These are phyloP conservation scores for Rhipidura dahli DNA, from an alignment of 2,113 vertebrate genomes.

Conservation along the genomic window DNA sequence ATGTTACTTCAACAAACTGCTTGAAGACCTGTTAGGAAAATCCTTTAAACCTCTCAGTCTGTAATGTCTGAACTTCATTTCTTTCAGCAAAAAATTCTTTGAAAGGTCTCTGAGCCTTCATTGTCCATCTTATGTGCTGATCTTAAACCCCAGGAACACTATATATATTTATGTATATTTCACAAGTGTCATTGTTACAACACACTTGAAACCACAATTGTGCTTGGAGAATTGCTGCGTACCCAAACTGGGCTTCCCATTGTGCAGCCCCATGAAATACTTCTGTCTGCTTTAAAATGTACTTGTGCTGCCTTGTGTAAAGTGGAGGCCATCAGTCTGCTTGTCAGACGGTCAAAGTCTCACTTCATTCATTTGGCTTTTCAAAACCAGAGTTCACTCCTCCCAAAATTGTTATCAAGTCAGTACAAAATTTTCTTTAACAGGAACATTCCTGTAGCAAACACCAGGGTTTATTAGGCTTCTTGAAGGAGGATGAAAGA, in stretches of 20 bases:
- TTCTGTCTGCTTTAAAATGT: neutral
- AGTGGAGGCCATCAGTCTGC: neutral
- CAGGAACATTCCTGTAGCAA: rapidly evolving
- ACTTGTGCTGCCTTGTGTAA: neutral
- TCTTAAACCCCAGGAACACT: neutral
- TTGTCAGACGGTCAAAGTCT: neutral
- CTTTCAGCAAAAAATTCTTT: neutral
- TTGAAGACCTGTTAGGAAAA: neutral
- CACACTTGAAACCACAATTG: neutral
- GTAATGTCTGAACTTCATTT: neutral
- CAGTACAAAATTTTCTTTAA: neutral
- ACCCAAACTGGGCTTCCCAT: neutral
- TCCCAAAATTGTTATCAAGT: neutral
- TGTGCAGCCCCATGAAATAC: neutral
- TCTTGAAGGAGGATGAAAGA: neutral
- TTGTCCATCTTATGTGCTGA: neutral
- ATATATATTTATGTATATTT: rapidly evolving
- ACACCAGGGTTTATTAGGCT: rapidly evolving
- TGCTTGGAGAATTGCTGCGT: neutral
- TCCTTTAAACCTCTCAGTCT: neutral
- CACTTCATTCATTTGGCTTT: rapidly evolving
- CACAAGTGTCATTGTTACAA: rapidly evolving
- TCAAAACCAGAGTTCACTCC: neutral
- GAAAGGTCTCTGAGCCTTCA: neutral
- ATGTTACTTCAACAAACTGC: neutral